phyloP scores from a whole-genome alignment of 2,888 invertebrate genomes.

The Chrysolina americana region DNA sequence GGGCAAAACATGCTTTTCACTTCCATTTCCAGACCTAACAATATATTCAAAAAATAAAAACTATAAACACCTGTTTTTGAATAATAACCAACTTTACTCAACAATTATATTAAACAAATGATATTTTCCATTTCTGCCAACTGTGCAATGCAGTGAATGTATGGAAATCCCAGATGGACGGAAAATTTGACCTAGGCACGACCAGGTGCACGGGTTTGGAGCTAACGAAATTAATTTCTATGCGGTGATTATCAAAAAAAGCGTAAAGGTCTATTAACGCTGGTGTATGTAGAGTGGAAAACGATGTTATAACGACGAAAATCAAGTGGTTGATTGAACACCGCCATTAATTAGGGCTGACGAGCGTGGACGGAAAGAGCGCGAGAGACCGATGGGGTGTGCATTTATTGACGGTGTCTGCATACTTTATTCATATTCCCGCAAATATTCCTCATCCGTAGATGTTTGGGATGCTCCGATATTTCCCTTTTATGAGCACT shows the following conservation, averaged over 20 bases:
- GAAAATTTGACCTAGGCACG: not conserved
- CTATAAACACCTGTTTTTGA: no score
- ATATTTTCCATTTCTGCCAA: no score
- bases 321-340: slow-evolving; percentile 10
- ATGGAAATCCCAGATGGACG: not conserved
- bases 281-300: slow-evolving; percentile 10
- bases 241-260: not conserved
- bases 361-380: not conserved
- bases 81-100: no score
- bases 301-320: slow-evolving; percentile 3
- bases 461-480: no score
- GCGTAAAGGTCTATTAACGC: not conserved
- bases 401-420: not conserved
- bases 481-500: no score
- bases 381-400: not conserved
- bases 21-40: no score
- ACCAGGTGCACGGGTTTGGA: not conserved
- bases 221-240: not conserved
- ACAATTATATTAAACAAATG: no score
- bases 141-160: not conserved
- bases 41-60: no score
- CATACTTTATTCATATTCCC: no score
- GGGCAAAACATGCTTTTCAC: no score
- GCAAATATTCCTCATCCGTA: no score
- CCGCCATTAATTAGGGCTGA: not conserved